Conservation (phyloP, 2,797 vertebrate species). For the Mormyrops attenuatus region DNA sequence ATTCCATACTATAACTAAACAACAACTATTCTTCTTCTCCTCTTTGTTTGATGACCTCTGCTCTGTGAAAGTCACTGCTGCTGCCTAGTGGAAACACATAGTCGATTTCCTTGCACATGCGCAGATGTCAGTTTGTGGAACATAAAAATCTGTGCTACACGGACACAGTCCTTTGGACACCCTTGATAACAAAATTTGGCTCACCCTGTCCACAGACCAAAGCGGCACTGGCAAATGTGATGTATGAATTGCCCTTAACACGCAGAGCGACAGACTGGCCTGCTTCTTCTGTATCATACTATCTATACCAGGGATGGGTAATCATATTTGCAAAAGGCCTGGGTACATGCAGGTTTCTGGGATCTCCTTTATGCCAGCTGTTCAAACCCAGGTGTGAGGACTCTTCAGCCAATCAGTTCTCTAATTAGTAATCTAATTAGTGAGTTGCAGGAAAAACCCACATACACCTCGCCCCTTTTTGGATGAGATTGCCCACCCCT, state of each 20-base stretch:
- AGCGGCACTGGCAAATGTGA: not conserved
- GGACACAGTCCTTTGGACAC: not conserved
- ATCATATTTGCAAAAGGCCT: not conserved
- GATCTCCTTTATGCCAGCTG: not conserved
- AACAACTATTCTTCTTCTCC: not conserved
- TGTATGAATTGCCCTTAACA: not conserved
- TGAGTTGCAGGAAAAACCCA: not conserved
- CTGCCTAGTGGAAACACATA: not conserved
- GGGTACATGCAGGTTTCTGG: not conserved
- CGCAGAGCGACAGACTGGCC: not conserved
- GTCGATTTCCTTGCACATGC: not conserved
- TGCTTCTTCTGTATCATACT: not conserved
- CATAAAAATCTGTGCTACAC: not conserved
- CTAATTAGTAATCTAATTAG: not conserved
- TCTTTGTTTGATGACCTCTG: not conserved
- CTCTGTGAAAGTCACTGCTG: not conserved
- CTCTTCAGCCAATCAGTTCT: not conserved
- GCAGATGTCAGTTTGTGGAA: not conserved
- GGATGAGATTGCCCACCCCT: not conserved
- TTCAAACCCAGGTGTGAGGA: not conserved
- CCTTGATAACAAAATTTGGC: not conserved
- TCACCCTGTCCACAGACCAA: not conserved
- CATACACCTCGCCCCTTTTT: not conserved
- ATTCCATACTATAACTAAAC: not conserved
- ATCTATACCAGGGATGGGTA: not conserved